A percentile compares a stretch with the other conserved stretches of the same genome.
These are phyloP conservation scores for Perdix hodgsoniae DNA, from an alignment of 2,797 vertebrate genomes.

Conservation along the genomic window DNA sequence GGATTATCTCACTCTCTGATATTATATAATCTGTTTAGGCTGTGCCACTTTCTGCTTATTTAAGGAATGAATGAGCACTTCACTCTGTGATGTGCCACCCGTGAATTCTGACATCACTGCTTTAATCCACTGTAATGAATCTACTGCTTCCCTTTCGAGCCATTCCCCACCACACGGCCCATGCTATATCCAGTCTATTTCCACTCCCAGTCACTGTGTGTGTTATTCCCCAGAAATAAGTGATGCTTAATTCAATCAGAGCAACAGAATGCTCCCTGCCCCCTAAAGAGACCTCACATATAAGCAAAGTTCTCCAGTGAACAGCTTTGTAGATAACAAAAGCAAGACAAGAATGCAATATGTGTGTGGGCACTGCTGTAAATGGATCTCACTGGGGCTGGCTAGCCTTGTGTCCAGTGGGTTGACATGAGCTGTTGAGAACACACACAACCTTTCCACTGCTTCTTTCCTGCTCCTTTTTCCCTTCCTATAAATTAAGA, in stretches of 20 bases:
- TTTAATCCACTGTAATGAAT: conserved; percentile 35
- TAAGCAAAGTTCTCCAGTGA: background rate
- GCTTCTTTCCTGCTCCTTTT: background rate
- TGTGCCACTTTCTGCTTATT: conserved; percentile 62
- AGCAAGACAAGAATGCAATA: background rate
- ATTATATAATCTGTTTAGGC: conserved; percentile 71
- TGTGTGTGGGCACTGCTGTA: background rate
- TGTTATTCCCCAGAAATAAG: background rate
- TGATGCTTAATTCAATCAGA: background rate
- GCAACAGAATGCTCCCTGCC: background rate
- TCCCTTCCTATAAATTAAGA: background rate
- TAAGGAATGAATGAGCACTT: conserved; percentile 49
- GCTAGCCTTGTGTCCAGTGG: background rate
- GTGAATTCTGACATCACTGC: conserved; percentile 31
- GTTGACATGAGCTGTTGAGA: background rate
- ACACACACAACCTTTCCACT: background rate
- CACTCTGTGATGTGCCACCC: conserved; percentile 35
- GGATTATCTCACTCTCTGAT: conserved; percentile 53
- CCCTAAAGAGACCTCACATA: background rate
- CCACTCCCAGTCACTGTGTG: background rate
- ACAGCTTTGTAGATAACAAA: background rate
- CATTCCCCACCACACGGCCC: background rate
- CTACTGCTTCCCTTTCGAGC: background rate
- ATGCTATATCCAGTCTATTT: background rate
- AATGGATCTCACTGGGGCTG: fast-evolving